phyloP scores from a whole-genome alignment of 2,797 vertebrate species.

The Brachyalestes nurse region DNA sequence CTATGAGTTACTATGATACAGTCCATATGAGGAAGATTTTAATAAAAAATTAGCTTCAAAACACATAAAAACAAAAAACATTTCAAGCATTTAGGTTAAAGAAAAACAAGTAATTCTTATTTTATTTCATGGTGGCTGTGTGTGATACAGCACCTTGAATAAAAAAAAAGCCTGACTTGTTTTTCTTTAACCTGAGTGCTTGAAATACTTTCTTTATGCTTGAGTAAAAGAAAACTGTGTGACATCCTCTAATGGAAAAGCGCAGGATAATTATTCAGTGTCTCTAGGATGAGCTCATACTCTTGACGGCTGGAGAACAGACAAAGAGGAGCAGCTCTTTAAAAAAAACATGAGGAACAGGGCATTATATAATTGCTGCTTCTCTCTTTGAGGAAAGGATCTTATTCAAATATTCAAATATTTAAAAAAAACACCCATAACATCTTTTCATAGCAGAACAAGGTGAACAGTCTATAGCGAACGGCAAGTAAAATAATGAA shows the following conservation, averaged over 20 bases:
- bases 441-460: neutral
- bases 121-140: neutral
- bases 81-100: slow-evolving; percentile 17
- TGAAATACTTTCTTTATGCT: slow-evolving; percentile 19
- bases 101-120: slow-evolving; percentile 27
- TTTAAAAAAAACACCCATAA: neutral
- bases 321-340: slow-evolving; percentile 12
- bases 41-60: neutral
- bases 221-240: slow-evolving; percentile 36
- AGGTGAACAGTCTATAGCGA: neutral
- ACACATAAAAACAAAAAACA: neutral
- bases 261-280: slow-evolving; percentile 32
- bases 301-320: neutral
- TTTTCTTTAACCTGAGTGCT: slow-evolving; percentile 26
- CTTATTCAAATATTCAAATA: slow-evolving; percentile 4
- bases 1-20: neutral
- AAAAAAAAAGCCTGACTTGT: slow-evolving; percentile 15
- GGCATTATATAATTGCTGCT: slow-evolving; percentile 22
- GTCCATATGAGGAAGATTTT: neutral
- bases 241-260: slow-evolving; percentile 42
- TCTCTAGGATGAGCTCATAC: slow-evolving; percentile 32
- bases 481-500: neutral
- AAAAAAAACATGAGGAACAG: slow-evolving; percentile 10
- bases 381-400: neutral
- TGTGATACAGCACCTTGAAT: slow-evolving; percentile 5